Evolutionary conservation across 2,888 invertebrate genomes (phyloP), one percentile per base, ranked within the genome.

Genomic region (Drosophila conformis): DNA sequence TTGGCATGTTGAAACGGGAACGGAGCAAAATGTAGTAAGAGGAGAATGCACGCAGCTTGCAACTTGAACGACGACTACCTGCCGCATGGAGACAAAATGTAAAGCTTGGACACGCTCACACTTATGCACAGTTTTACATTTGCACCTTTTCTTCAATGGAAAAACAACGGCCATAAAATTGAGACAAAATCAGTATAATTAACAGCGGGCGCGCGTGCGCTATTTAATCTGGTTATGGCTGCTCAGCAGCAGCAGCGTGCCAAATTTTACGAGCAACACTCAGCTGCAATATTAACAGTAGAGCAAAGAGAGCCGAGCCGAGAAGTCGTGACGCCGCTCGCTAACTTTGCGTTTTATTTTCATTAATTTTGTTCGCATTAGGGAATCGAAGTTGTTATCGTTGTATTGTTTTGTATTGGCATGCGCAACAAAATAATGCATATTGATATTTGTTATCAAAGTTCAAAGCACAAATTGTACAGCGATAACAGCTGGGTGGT

Each of bases 131-230:
- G 18, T 36, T 18, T 27, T 18, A 35, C 35, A 51, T 59, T 63
- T 77, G 70, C 70, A 72, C 66, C 54, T 69, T 73, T 67, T 76
- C 63, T 76, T 85, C 63, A 76, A 84, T 78, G 82, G 76, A 78
- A 76, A 53, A 8, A 46, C 2, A 46, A 42, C 35, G 27, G 42
- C 49, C 69, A 79, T 71, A 72, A 78, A 80, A 71, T 51, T 51
- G 35, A 27, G 18, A 40, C 64, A 63, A 79, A 46, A 71, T 69
- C 71, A 49, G 25, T 10, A 58, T 67, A 64, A 80, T 68, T 58
- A 69, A 53, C 38, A 31, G 57, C 78, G 25, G 81, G 63, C 78
- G 71, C 81, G 78, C 60, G 74, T 83, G 64, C 72, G 61, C 60
- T 53, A 57, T 53, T 42, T 73, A 66, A 67, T 62, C n/a, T 38